Conservation (phyloP, 2,113 vertebrate genomes). For the Anthoscopus minutus region DNA sequence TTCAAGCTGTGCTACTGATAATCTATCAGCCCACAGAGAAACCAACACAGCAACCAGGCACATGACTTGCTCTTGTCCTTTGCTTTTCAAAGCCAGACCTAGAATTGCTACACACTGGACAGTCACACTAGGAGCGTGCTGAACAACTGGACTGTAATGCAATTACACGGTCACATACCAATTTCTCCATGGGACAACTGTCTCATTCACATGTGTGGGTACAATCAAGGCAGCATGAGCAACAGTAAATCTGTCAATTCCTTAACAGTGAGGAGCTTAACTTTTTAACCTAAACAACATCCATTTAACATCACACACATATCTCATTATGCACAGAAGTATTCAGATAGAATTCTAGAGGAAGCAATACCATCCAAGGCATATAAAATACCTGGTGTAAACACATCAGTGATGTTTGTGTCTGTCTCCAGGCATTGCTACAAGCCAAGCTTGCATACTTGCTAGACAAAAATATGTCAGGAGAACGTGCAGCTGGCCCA, state of each 20-base stretch:
- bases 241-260: slow-evolving; percentile 29
- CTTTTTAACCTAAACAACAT: slow-evolving; percentile 19
- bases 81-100: neutral
- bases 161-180: neutral
- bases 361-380: neutral
- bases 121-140: neutral
- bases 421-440: neutral
- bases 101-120: neutral
- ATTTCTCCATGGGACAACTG: neutral
- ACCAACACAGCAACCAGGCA: neutral
- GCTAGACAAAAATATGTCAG: neutral
- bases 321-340: neutral
- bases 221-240: neutral
- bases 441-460: neutral
- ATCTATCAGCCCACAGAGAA: neutral
- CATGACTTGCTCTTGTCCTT: neutral
- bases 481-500: neutral
- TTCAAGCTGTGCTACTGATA: neutral
- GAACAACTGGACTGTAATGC: neutral
- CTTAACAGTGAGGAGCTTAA: neutral
- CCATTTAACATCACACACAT: neutral
- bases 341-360: neutral
- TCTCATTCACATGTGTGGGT: neutral
- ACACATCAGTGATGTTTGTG: neutral
- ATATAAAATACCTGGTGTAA: neutral